These are phyloP conservation scores for Rotaria macrura DNA, from an alignment of 2,888 invertebrate genomes.

Conservation along the genomic window DNA sequence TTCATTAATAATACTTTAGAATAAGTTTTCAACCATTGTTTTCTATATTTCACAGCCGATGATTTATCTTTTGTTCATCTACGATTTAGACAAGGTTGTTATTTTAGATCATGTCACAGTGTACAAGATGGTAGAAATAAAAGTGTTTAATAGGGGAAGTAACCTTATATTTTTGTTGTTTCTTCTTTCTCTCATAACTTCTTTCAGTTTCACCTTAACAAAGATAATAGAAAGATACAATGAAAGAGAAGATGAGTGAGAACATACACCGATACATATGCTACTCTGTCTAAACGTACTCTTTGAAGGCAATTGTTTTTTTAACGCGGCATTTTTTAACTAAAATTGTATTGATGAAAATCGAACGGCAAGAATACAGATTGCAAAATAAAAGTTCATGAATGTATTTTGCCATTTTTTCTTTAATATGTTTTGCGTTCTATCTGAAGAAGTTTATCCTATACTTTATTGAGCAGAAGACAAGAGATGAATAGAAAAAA, in stretches of 20 bases:
- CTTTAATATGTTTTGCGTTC: too few species aligned
- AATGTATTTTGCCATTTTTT: too few species aligned
- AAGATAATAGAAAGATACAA: neutral
- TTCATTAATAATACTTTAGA: neutral
- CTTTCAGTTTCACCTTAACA: neutral
- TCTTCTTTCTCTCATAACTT: neutral
- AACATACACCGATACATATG: too few species aligned
- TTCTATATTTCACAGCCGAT: neutral
- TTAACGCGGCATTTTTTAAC: too few species aligned
- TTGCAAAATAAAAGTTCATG: too few species aligned
- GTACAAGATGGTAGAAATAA: neutral
- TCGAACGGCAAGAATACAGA: too few species aligned
- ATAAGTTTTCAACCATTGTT: neutral
- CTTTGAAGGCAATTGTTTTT: too few species aligned
- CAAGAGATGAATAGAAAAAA: too few species aligned
- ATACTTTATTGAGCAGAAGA: too few species aligned
- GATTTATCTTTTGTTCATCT: neutral
- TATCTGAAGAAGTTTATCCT: too few species aligned
- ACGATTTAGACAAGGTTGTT: neutral
- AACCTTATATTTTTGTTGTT: neutral
- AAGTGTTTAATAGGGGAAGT: neutral
- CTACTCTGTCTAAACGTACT: too few species aligned
- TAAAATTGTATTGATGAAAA: too few species aligned
- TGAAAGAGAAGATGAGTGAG: neutral
- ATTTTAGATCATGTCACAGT: neutral